Percentiles rank a stretch among this genome's conserved stretches.
These are phyloP conservation scores for Myotis brandtii DNA, from an alignment of 2,113 vertebrate genomes.

Conservation along the genomic window DNA sequence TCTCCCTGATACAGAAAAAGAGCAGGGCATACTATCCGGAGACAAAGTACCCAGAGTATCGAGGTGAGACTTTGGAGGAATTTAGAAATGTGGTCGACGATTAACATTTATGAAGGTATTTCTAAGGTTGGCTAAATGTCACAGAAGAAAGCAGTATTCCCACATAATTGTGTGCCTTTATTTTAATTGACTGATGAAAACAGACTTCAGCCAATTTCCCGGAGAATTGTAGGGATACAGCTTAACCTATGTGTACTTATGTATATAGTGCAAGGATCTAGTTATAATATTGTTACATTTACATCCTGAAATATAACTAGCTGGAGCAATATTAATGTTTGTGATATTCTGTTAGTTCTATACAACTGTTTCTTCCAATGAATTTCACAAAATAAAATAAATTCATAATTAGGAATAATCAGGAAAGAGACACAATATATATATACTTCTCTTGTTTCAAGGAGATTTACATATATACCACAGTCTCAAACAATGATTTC, in stretches of 20 bases:
- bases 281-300: conserved; percentile 21
- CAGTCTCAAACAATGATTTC: not conserved
- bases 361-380: not conserved
- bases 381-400: conserved; percentile 51
- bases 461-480: not conserved
- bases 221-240: conserved; percentile 5
- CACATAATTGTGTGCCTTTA: conserved; percentile 6
- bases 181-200: conserved; percentile 39
- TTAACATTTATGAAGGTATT: conserved; percentile 47
- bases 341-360: conserved; percentile 45
- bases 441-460: not conserved
- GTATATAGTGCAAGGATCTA: not conserved
- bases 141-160: not conserved
- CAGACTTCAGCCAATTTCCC: conserved; percentile 40
- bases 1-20: not conserved
- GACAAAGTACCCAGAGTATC: not conserved
- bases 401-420: conserved; percentile 29
- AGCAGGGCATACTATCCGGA: not conserved
- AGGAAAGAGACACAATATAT: not conserved
- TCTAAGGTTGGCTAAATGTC: conserved; percentile 18
- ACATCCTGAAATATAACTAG: conserved; percentile 23
- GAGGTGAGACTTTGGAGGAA: not conserved
- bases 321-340: conserved; percentile 24
- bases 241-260: not conserved
- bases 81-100: conserved; percentile 22